Evolutionary conservation across 2,797 vertebrate species (phyloP).

Genomic region (Acrocephalus scirpaceus): DNA sequence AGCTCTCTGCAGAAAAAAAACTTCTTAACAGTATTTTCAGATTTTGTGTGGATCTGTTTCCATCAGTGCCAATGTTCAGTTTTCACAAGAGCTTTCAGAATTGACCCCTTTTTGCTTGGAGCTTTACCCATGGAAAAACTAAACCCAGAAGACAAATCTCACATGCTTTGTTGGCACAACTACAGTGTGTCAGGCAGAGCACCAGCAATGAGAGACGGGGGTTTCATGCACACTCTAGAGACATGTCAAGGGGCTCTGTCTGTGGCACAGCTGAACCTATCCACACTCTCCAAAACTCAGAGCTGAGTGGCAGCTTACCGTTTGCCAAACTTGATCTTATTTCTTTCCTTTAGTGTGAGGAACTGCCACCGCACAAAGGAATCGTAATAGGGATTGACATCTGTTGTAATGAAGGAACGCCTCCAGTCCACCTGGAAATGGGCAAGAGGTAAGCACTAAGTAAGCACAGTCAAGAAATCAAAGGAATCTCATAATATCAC

Average conservation of each 20-base stretch:
- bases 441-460: background rate
- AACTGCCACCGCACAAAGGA: conserved; percentile 98
- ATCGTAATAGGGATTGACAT: conserved; percentile 96
- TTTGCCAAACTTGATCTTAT: conserved; percentile 97
- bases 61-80: rapidly evolving
- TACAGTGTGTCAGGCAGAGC: rapidly evolving
- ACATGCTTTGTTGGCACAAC: background rate
- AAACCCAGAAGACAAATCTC: background rate
- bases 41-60: background rate
- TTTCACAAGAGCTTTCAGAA: background rate
- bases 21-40: background rate
- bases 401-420: conserved; percentile 95
- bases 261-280: background rate
- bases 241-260: rapidly evolving
- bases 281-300: background rate
- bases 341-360: conserved; percentile 91
- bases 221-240: rapidly evolving
- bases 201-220: background rate
- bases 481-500: background rate
- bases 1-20: background rate
- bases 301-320: conserved; percentile 74
- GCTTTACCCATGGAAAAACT: background rate
- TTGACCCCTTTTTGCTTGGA: background rate
- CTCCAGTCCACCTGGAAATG: conserved; percentile 91
- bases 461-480: background rate